These are phyloP conservation scores for Homalodisca vitripennis DNA, from an alignment of 1,140 invertebrate genomes.

Conservation along the genomic window DNA sequence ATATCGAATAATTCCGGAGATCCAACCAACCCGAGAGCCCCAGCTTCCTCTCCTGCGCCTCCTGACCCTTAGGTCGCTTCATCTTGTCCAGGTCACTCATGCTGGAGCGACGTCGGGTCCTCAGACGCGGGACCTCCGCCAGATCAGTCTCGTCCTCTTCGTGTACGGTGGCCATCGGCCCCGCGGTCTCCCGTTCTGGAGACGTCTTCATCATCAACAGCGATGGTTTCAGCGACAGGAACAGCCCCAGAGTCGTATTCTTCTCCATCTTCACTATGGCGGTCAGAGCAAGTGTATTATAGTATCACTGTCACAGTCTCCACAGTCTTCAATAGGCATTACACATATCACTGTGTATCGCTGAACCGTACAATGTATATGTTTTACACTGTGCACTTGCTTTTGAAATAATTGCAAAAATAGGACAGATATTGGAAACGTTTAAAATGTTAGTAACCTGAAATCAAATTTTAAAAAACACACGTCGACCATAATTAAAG, in stretches of 20 bases:
- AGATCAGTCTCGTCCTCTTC: conserved; percentile 42
- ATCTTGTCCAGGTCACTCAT: conserved; percentile 70
- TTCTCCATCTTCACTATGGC: background rate
- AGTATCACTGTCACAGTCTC: too few species aligned
- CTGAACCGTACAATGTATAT: too few species aligned
- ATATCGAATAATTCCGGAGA: too few species aligned
- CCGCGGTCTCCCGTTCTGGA: conserved; percentile 44
- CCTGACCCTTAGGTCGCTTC: conserved; percentile 35
- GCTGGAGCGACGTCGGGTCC: conserved; percentile 66
- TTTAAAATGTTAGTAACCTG: too few species aligned
- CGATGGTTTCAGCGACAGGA: conserved; percentile 60
- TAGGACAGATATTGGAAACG: too few species aligned
- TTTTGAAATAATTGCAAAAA: too few species aligned
- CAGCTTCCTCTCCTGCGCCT: background rate
- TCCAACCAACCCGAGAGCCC: background rate
- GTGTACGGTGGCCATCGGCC: conserved; percentile 38
- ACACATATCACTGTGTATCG: too few species aligned
- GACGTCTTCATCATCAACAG: conserved; percentile 59
- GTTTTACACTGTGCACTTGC: too few species aligned
- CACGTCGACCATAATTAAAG: too few species aligned
- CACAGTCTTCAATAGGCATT: too few species aligned
- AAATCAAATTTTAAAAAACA: too few species aligned
- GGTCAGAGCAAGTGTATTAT: too few species aligned
- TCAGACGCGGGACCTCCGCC: conserved; percentile 43
- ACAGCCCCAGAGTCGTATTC: conserved; percentile 55